phyloP scores from a whole-genome alignment of 2,888 invertebrate genomes.

The Oconnorella tubifera region DNA sequence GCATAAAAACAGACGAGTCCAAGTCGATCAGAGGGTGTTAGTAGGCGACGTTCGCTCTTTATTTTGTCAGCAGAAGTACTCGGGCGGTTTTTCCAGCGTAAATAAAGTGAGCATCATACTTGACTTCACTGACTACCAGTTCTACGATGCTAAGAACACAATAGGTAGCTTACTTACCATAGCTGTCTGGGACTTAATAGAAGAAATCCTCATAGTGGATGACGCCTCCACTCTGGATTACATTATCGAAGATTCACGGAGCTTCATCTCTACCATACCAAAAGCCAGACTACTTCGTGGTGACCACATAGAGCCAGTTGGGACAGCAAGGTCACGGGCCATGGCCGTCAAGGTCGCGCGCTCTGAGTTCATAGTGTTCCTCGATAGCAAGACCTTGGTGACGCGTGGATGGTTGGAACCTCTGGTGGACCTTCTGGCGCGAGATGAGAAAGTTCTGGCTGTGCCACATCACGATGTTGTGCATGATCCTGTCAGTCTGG shows the following conservation, averaged over 20 bases:
- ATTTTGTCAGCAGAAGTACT: too few relatives aligned
- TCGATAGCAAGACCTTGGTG: constrained; percentile 30
- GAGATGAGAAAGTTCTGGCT: constrained; percentile 26
- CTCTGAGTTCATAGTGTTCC: constrained; percentile 30
- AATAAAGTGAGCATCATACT: constrained; percentile 32
- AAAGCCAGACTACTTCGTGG: constrained; percentile 22
- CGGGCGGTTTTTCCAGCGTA: too few relatives aligned
- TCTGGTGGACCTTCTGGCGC: constrained; percentile 21
- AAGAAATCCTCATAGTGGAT: constrained; percentile 36
- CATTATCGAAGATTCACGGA: constrained; percentile 26
- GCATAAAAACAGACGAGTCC: too few relatives aligned
- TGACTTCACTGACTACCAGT: constrained; percentile 36
- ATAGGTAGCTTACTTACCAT: constrained; percentile 28
- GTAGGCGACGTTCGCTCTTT: too few relatives aligned
- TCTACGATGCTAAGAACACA: constrained; percentile 36
- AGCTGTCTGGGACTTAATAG: constrained; percentile 18
- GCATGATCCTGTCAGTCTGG: constrained; percentile 33
- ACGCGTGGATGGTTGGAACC: constrained; percentile 35
- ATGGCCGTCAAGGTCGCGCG: constrained; percentile 23
- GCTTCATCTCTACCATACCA: constrained; percentile 22
- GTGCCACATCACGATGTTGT: constrained; percentile 35
- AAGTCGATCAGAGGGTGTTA: too few relatives aligned
- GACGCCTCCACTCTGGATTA: constrained; percentile 36
- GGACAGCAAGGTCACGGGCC: constrained; percentile 25
- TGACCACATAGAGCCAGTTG: constrained; percentile 16